A percentile compares a stretch with the other conserved stretches of the same genome.
Conservation (phyloP, 1,140 invertebrate species). For the Drosophila arawakana region DNA sequence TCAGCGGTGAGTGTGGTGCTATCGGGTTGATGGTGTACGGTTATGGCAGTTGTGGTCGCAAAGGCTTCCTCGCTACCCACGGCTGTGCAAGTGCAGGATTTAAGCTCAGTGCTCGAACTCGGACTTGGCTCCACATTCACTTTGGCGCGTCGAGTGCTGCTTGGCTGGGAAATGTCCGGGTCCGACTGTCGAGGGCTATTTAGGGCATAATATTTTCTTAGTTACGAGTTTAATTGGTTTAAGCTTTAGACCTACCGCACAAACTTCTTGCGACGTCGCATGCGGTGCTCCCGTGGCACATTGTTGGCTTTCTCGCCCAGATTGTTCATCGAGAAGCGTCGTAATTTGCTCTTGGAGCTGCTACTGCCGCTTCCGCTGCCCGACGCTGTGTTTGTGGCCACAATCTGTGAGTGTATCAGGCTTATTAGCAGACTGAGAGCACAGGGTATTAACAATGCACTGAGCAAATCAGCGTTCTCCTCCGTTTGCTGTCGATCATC, state of each 20-base stretch:
- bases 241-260: slow-evolving; percentile 68
- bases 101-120: slow-evolving; percentile 19
- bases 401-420: slow-evolving; percentile 96
- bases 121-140: slow-evolving; percentile 27
- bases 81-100: slow-evolving; percentile 12
- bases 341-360: slow-evolving; percentile 79
- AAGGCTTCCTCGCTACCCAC: slow-evolving; percentile 55
- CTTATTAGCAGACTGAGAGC: slow-evolving; percentile 92
- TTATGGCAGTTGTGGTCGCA: slow-evolving; percentile 59
- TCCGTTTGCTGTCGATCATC: slow-evolving; percentile 40
- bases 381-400: slow-evolving; percentile 87
- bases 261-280: slow-evolving; percentile 74
- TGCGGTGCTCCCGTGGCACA: slow-evolving; percentile 68
- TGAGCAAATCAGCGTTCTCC: slow-evolving; percentile 70
- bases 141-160: slow-evolving; percentile 49
- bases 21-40: slow-evolving; percentile 21
- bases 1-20: slow-evolving; percentile 33
- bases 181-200: slow-evolving; percentile 59
- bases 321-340: slow-evolving; percentile 70
- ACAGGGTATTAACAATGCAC: slow-evolving; percentile 89
- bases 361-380: slow-evolving; percentile 22
- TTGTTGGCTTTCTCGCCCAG: slow-evolving; percentile 65
- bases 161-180: slow-evolving; percentile 52
- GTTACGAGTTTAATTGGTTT: background rate
- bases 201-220: background rate